Conservation (phyloP, 2,888 invertebrate genomes). For the Dicyrtomina minuta region DNA sequence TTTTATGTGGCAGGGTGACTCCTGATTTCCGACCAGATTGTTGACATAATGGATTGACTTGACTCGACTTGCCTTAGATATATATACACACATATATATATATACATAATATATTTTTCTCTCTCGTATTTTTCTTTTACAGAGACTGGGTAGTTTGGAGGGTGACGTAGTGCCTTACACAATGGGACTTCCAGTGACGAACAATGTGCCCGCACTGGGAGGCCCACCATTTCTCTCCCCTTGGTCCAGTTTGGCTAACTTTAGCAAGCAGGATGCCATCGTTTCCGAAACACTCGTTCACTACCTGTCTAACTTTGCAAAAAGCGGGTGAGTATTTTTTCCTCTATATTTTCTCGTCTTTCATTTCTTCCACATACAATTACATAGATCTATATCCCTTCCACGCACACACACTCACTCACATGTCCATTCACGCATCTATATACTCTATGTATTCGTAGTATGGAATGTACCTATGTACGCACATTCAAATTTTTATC, state of each 20-base stretch:
- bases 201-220: conserved; percentile 59
- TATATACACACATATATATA: no score
- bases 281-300: conserved; percentile 74
- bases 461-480: no score
- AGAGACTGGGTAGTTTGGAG: conserved; percentile 67
- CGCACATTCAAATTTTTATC: neutral
- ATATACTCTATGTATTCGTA: no score
- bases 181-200: conserved; percentile 68
- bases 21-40: conserved; percentile 14
- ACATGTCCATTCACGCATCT: no score
- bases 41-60: conserved; percentile 28
- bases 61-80: conserved; percentile 3
- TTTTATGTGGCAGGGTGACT: neutral
- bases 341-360: conserved; percentile 1
- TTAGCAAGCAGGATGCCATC: conserved; percentile 70
- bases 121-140: no score
- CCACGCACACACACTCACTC: no score
- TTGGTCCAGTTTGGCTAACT: conserved; percentile 62
- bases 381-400: no score
- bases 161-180: conserved; percentile 76
- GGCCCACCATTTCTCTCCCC: conserved; percentile 63
- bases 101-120: no score
- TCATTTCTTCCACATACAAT: no score
- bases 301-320: conserved; percentile 76
- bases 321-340: conserved; percentile 70